Evolutionary conservation across 2,888 invertebrate genomes (phyloP).

Genomic region (Elaeidobius kamerunicus): DNA sequence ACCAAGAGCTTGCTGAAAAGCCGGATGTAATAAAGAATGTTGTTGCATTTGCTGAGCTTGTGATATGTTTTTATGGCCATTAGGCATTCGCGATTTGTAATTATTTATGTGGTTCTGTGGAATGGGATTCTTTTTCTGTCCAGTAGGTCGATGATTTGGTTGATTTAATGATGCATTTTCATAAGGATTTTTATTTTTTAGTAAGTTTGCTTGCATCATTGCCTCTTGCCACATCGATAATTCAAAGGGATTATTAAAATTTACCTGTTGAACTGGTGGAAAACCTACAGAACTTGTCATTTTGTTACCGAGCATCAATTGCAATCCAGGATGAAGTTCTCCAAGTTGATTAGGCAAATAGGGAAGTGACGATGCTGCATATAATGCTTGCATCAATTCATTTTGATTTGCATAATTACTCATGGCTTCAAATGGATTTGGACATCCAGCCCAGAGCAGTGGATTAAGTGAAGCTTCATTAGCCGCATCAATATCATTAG

Average conservation of each 20-base stretch:
- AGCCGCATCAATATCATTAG: conserved; percentile 66
- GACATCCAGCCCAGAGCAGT: conserved; percentile 72
- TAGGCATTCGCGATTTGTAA: conserved; percentile 5
- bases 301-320: conserved; percentile 50
- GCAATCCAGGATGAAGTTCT: conserved; percentile 54
- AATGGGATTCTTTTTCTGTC: not conserved
- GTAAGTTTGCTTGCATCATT: conserved; percentile 50
- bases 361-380: conserved; percentile 48
- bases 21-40: conserved; percentile 14
- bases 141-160: conserved; percentile 6
- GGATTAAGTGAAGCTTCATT: conserved; percentile 68
- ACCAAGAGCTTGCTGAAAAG: conserved; percentile 3
- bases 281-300: conserved; percentile 50
- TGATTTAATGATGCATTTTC: conserved; percentile 37
- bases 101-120: conserved; percentile 1
- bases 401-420: conserved; percentile 52
- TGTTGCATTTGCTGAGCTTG: conserved; percentile 5
- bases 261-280: conserved; percentile 46
- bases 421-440: conserved; percentile 61
- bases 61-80: conserved; percentile 23
- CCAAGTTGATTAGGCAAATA: conserved; percentile 48
- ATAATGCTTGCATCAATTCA: conserved; percentile 57
- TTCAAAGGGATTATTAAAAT: conserved; percentile 57
- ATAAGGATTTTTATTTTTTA: conserved; percentile 42
- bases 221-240: conserved; percentile 70